Evolutionary conservation across 1,140 invertebrate species (phyloP), one percentile per base, ranked within the genome.

Genomic region (Drosophila saltans): DNA sequence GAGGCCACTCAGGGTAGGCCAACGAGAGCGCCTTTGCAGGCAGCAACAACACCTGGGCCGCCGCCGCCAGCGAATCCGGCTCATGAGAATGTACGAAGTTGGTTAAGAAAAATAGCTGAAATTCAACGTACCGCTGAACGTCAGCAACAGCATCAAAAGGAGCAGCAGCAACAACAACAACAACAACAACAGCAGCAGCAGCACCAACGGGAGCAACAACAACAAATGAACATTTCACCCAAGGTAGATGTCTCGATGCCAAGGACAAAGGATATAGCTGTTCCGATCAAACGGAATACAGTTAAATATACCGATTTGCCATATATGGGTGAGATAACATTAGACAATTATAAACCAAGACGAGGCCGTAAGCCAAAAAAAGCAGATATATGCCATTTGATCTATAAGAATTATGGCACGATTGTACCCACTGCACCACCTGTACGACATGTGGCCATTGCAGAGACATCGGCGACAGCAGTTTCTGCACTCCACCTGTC

Each of bases 281-380:
- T 57, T 3, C 63, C 16, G 5, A 9, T 48, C 0, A 86, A 83
- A 48, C 77, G 80, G 1, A 52, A 92, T 78, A 93, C 94, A 10
- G 92, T 96, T 66, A 96, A 96, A 59, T 97, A 96, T 78, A 94
- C 96, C n/a, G 96, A 97, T 81, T 92, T 97, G 3, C 97, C 97
- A 0, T 97, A 97, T 91, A 97, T 97, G 96, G 97, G 97, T 1
- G 97, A 97, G 85, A 97, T 97, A 93, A 97, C 96, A 0, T 90
- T 97, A 66, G 96, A 97, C 88, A 97, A 97, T 91, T 96, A 95
- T 9, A 96, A 97, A 79, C 97, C 97, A 0, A 92, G 97, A 36
- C 93, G 97, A 71, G 97, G 97, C 0, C 93, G 97, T 9, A 98
- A 98, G 77, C 97, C 97, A 1, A 97, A 97, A 80, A 97, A 97